Evolutionary conservation across 2,113 vertebrate species (phyloP).

Genomic region (Epinephelus lanceolatus): DNA sequence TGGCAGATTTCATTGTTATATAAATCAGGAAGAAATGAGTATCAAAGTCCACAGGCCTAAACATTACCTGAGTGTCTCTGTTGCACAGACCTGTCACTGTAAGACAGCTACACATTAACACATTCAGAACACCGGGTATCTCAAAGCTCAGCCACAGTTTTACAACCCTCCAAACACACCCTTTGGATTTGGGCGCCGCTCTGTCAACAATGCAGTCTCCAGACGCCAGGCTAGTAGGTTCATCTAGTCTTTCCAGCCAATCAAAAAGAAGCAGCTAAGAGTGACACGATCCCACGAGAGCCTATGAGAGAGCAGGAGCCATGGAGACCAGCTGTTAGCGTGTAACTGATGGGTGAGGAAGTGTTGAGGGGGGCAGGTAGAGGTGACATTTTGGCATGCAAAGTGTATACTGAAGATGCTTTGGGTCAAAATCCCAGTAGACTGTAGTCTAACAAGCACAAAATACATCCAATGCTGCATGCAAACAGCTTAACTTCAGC

Average conservation of each 20-base stretch:
- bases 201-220: constrained; percentile 79
- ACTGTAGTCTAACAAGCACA: background rate
- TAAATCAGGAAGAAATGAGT: constrained; percentile 57
- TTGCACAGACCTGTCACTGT: constrained; percentile 28
- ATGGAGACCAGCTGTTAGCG: constrained; percentile 71
- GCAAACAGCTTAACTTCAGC: constrained; percentile 7
- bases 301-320: constrained; percentile 57
- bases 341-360: constrained; percentile 42
- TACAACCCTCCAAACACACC: constrained; percentile 79
- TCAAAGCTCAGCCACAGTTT: constrained; percentile 58
- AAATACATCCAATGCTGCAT: background rate
- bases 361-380: constrained; percentile 42
- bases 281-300: constrained; percentile 29
- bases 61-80: constrained; percentile 49
- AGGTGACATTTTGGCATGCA: constrained; percentile 31
- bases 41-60: constrained; percentile 78
- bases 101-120: constrained; percentile 79
- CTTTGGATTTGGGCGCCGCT: constrained; percentile 70
- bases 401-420: constrained; percentile 13
- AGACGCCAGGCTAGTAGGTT: constrained; percentile 39
- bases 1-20: constrained; percentile 55
- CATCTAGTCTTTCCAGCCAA: constrained; percentile 46
- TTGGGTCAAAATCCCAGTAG: constrained; percentile 36
- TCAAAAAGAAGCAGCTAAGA: constrained; percentile 34
- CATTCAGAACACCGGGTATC: constrained; percentile 30